Base-by-base conservation (phyloP, 2,113 vertebrate species). In the Stegastes partitus region DNA sequence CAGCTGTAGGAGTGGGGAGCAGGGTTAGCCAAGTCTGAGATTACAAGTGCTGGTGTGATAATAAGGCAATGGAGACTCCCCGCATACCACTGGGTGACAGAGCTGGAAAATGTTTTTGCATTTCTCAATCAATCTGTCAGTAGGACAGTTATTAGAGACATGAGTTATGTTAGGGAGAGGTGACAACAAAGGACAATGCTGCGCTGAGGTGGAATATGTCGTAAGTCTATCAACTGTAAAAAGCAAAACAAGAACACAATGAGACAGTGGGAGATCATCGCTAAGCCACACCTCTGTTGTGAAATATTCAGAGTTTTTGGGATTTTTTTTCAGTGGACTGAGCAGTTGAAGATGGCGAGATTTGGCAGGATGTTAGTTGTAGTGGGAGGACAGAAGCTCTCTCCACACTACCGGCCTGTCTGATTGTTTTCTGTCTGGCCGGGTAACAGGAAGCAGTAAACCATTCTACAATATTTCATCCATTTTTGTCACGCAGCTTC, bases 341-440 rank as follows among this genome's bases (percentile, higher is more conserved):
- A 74, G 74, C 28, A 58, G 45, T 77, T 50, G 19, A 63, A 68
- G 72, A 80, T 82, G 69, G 70, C 51, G 22, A 64, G 68, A 85
- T 77, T 86, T 91, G 86, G 79, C 88, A 82, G 85, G 84, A 84
- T 68, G 42, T 50, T 56, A 22, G 23, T 61, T 42, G 25, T 22
- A 79, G 89, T 90, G 76, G 93, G 89, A 90, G 86, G 73, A 80
- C 76, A 82, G 82, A 85, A 82, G 68, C 74, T 85, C 76, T 83
- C 65, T 81, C 50, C 49, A 34, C 74, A 73, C 63, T 65, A 54
- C 28, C 12, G 25, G 47, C 65, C 31, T 66, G 6, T 80, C 45
- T 64, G 67, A 89, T 88, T 89, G 89, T 90, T 87, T 72, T 84
- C 57, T 81, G 68, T 74, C 75, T 79, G 26, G 19, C 7, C 59